Conservation (phyloP, 2,113 vertebrate genomes). For the Entomyzon cyanotis region DNA sequence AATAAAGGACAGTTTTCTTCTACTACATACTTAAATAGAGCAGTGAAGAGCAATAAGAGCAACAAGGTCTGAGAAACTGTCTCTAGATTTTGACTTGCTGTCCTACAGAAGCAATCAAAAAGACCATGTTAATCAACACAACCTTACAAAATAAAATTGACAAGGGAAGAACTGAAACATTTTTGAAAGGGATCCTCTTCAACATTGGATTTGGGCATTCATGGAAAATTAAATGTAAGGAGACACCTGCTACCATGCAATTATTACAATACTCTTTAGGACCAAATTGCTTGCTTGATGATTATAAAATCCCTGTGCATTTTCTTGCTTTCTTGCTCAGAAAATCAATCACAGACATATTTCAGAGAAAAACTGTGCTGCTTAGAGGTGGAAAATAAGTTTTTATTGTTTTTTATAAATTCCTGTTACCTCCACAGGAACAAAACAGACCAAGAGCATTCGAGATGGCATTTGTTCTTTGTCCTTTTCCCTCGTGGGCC, state of each 20-base stretch:
- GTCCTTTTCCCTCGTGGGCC: not conserved
- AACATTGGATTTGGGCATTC: not conserved
- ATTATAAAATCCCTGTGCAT: not conserved
- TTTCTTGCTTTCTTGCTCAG: not conserved
- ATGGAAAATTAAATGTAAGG: not conserved
- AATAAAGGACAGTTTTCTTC: not conserved
- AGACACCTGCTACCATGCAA: conserved; percentile 2
- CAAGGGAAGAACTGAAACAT: not conserved
- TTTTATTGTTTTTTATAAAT: not conserved
- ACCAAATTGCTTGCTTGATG: not conserved
- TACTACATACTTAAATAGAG: not conserved
- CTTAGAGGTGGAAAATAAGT: not conserved
- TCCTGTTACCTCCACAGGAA: not conserved
- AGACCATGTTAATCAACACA: not conserved
- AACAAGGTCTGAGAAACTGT: not conserved
- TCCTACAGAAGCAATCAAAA: not conserved
- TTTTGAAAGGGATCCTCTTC: not conserved
- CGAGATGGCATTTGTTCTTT: not conserved
- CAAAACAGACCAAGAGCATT: not conserved
- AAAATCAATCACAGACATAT: not conserved
- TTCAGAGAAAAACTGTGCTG: not conserved
- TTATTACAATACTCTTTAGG: conserved; percentile 1
- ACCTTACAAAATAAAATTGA: not conserved
- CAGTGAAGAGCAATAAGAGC: not conserved
- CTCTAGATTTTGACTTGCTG: not conserved